Base-by-base conservation (phyloP, 2,888 invertebrate genomes). In the Dicranocentrus wangi region DNA sequence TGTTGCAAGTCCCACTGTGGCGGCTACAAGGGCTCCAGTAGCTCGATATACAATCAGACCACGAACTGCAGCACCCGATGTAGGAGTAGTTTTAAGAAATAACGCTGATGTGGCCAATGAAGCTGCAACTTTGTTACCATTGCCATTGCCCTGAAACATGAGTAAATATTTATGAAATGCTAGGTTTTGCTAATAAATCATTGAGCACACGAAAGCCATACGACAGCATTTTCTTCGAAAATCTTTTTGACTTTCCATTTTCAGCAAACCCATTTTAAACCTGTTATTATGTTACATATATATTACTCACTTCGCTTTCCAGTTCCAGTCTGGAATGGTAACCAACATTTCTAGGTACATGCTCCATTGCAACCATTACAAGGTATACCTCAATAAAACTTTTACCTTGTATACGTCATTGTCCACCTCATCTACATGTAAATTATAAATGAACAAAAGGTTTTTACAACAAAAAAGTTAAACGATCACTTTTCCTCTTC, bases 11-110 rank as follows among this genome's bases (percentile, higher is more conserved):
- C 71, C 66, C 13, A 43, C 71, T 42, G 42, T 65, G 27, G 51
- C 73, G 2, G 32, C 39, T 1, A 42, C 75, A 0, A 39, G 43
- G 17, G 55, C 58, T 1, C 55, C 75, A 7, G 53, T 43, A 1
- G 23, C 43, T 5, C 55, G 51, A 58, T 75, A 75, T 21, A 75
- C 42, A 5, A 43, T 75, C 10, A 65, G 58, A 42, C 63, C 63
- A 27, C 39, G 66, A 28, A 25, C 75, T 27, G 55, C 51, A 13
- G 3, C 27, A 7, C 69, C 60, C 15, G 43, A 43, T 3, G n/a
- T 15, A 2, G 70, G 17, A 2, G 51, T 21, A 25, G 39, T 47
- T 47, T 8, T 63, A 28, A 28, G 51, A 63, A 63, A 28, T 23
- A n/a, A n/a, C n/a, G 21, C 60, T 17, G 61, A 51, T 10, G 3